Evolutionary conservation across 2,888 invertebrate genomes (phyloP).

Genomic region (Nymphalis c-album): DNA sequence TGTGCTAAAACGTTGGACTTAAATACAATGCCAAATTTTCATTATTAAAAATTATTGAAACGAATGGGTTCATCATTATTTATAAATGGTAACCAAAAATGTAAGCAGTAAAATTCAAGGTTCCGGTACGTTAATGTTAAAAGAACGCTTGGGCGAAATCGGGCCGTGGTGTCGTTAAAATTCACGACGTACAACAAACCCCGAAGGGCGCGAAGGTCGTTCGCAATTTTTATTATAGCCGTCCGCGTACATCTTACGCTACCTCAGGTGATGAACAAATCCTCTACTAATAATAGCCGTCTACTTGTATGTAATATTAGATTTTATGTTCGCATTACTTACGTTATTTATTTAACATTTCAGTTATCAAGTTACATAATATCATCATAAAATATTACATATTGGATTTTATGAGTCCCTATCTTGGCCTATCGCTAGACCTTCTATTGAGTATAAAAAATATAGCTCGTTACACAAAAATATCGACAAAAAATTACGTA

Average conservation of each 20-base stretch:
- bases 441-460: too few species aligned
- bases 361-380: too few species aligned
- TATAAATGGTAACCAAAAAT: not conserved
- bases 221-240: constrained; percentile 19
- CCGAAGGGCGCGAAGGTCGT: constrained; percentile 5
- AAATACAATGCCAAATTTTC: too few species aligned
- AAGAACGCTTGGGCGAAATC: not conserved
- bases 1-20: too few species aligned
- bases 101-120: not conserved
- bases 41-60: too few species aligned
- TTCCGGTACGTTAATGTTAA: not conserved
- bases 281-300: not conserved
- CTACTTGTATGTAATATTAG: not conserved
- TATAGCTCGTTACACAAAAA: too few species aligned
- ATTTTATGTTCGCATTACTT: not conserved
- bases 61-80: not conserved
- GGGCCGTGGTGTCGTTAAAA: not conserved
- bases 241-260: not conserved
- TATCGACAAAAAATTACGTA: too few species aligned
- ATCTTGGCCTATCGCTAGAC: too few species aligned
- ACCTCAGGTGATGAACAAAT: not conserved
- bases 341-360: too few species aligned
- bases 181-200: constrained; percentile 3
- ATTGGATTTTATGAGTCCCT: too few species aligned
- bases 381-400: too few species aligned